A percentile compares a stretch with the other conserved stretches of the same genome.
Evolutionary conservation across 2,113 vertebrate genomes (phyloP).

Genomic region (Nothoprocta perdicaria): DNA sequence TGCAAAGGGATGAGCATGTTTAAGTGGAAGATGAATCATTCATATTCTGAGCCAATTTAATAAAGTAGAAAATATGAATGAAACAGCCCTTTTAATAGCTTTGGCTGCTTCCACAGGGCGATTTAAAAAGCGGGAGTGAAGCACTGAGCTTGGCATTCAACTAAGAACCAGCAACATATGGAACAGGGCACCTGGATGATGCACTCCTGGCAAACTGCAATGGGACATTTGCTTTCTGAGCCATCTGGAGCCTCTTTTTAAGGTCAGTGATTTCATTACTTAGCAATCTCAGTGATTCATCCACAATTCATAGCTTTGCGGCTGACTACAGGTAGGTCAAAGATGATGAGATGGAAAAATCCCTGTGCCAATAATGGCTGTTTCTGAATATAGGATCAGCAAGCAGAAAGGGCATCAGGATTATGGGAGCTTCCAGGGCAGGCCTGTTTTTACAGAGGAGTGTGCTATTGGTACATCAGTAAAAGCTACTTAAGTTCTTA

Average conservation of each 20-base stretch:
- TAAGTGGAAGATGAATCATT: conserved; percentile 22
- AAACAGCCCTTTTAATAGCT: conserved; percentile 16
- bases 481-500: background rate
- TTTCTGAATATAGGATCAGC: background rate
- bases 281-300: conserved; percentile 18
- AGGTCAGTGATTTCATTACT: conserved; percentile 35
- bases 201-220: conserved; percentile 22
- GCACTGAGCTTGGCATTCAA: background rate
- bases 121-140: conserved; percentile 44
- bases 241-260: conserved; percentile 14
- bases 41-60: conserved; percentile 30
- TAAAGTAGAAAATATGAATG: conserved; percentile 51
- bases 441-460: background rate
- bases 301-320: background rate
- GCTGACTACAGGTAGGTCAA: conserved; percentile 9
- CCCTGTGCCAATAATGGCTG: background rate
- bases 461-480: background rate
- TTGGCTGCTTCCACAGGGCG: conserved; percentile 15
- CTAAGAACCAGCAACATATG: conserved; percentile 16
- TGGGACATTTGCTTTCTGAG: conserved; percentile 10
- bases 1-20: background rate
- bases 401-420: background rate
- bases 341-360: background rate
- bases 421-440: background rate
- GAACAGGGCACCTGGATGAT: conserved; percentile 34